Evolutionary conservation across 2,888 invertebrate genomes (phyloP).

Genomic region (Entomobrya proxima): DNA sequence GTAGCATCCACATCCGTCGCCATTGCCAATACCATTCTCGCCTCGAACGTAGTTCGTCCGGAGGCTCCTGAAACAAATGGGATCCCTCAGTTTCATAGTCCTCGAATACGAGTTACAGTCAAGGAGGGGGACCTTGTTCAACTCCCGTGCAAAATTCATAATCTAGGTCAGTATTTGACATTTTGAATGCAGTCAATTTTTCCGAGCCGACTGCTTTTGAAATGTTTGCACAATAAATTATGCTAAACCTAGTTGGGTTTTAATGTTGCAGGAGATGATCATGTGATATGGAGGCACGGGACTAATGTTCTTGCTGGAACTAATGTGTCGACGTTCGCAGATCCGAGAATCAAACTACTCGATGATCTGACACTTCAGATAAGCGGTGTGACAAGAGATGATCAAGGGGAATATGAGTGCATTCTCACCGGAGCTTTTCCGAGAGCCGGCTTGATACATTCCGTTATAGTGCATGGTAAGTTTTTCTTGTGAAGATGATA

Average conservation of each 20-base stretch:
- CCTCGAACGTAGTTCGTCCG: conserved; percentile 27
- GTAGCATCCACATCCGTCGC: background rate
- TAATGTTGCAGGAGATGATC: conserved; percentile 66
- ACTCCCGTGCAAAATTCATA: conserved; percentile 86
- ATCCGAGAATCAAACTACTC: conserved; percentile 70
- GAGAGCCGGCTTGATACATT: conserved; percentile 67
- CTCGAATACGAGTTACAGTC: conserved; percentile 67
- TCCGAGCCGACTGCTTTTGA: background rate
- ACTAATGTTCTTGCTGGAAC: conserved; percentile 72
- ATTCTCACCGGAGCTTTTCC: conserved; percentile 69
- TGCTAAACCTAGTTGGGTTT: too few relatives aligned
- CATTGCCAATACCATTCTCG: background rate
- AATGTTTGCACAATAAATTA: too few relatives aligned
- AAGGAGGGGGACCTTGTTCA: conserved; percentile 82
- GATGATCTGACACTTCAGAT: conserved; percentile 72
- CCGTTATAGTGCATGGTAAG: conserved; percentile 71
- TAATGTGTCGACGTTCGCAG: conserved; percentile 69
- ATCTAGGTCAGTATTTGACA: conserved; percentile 80
- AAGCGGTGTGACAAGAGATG: conserved; percentile 54
- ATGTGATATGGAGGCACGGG: conserved; percentile 72
- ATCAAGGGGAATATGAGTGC: conserved; percentile 74
- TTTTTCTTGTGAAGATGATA: background rate
- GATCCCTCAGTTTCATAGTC: conserved; percentile 72
- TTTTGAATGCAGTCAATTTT: background rate
- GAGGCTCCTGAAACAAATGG: conserved; percentile 38